A percentile compares a stretch with the other conserved stretches of the same genome.
phyloP scores from a whole-genome alignment of 2,113 vertebrate genomes.

The Danionella cerebrum region DNA sequence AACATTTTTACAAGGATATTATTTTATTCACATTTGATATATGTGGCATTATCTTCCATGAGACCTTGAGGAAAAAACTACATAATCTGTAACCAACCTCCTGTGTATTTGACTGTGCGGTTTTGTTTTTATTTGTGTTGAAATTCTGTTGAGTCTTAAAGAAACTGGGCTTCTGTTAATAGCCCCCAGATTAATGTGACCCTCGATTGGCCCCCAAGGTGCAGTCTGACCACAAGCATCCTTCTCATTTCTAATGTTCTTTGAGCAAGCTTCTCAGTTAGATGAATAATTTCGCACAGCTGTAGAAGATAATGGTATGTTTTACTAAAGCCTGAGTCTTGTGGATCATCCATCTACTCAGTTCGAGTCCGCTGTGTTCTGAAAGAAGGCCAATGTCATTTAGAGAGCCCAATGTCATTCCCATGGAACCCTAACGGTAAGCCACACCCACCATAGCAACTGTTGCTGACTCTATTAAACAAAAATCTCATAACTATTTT shows the following conservation, averaged over 20 bases:
- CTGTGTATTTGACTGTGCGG: not conserved
- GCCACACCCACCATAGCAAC: too few relatives aligned
- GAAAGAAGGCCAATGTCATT: conserved; percentile 50
- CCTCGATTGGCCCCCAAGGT: conserved; percentile 24
- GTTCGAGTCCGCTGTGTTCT: conserved; percentile 41
- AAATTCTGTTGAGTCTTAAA: not conserved
- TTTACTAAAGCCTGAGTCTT: conserved; percentile 51
- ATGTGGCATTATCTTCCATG: conserved; percentile 19
- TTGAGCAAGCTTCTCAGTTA: too few relatives aligned
- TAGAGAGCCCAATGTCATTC: too few relatives aligned
- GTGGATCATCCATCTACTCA: conserved; percentile 27
- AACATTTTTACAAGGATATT: not conserved
- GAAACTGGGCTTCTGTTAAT: conserved; percentile 14
- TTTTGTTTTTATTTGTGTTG: conserved; percentile 14
- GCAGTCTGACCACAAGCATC: conserved; percentile 29
- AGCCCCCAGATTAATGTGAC: conserved; percentile 42
- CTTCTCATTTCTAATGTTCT: too few relatives aligned
- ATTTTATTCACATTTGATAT: conserved; percentile 1
- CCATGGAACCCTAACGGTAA: too few relatives aligned
- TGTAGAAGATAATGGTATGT: not conserved
- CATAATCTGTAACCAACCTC: not conserved
- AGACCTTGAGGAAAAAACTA: conserved; percentile 24
- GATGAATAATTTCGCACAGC: too few relatives aligned
- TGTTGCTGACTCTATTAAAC: too few relatives aligned
- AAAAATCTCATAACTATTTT: too few relatives aligned